phyloP scores from a whole-genome alignment of 2,113 vertebrate species.

The Microtus richardsoni region DNA sequence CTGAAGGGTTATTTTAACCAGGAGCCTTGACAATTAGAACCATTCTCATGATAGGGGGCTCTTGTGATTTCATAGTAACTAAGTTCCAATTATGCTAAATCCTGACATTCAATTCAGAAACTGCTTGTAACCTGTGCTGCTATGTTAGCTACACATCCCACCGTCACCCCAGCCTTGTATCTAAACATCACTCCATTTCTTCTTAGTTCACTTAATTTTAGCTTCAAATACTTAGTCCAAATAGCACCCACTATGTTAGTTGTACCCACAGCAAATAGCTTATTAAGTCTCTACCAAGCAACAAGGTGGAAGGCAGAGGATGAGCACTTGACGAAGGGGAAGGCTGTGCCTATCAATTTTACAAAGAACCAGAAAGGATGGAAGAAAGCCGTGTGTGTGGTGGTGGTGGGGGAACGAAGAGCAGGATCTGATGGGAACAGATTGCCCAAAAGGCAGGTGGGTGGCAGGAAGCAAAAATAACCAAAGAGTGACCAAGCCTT shows the following conservation, averaged over 20 bases:
- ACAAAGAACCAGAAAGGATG: not conserved
- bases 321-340: not conserved
- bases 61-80: constrained; percentile 52
- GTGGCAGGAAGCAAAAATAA: constrained; percentile 58
- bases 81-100: constrained; percentile 35
- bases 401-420: not conserved
- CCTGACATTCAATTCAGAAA: not conserved
- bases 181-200: constrained; percentile 51
- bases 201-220: constrained; percentile 34
- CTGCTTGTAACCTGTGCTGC: not conserved
- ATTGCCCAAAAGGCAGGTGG: constrained; percentile 69
- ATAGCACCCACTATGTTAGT: not conserved
- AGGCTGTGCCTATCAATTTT: not conserved
- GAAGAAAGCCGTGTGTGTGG: not conserved
- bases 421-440: constrained; percentile 16
- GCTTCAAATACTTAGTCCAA: constrained; percentile 29
- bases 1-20: not conserved
- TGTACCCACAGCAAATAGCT: constrained; percentile 2
- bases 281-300: not conserved
- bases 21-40: not conserved
- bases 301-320: not conserved
- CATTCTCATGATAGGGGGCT: not conserved
- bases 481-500: constrained; percentile 57
- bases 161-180: not conserved
- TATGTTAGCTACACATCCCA: not conserved